phyloP scores from a whole-genome alignment of 2,113 vertebrate species.

The Tragelaphus imberbis region DNA sequence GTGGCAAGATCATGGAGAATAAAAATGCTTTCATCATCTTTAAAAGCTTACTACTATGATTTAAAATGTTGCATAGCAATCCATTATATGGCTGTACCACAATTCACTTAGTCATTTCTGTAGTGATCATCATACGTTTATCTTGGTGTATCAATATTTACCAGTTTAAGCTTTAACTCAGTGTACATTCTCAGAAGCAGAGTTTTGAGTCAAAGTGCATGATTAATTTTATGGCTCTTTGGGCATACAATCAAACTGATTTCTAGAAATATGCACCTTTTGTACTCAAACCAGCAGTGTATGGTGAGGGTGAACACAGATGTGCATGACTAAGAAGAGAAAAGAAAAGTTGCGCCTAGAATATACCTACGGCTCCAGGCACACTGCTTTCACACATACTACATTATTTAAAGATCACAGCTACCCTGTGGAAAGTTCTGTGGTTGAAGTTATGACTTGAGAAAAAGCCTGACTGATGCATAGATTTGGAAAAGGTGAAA shows the following conservation, averaged over 20 bases:
- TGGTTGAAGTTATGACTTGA: slow-evolving; percentile 37
- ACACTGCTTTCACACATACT: slow-evolving; percentile 45
- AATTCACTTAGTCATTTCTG: slow-evolving; percentile 4
- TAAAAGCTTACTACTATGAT: background rate
- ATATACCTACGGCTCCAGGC: background rate
- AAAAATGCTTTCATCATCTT: background rate
- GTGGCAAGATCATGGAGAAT: background rate
- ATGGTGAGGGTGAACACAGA: background rate
- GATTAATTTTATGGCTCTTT: background rate
- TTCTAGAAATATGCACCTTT: slow-evolving; percentile 39
- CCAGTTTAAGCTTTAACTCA: background rate
- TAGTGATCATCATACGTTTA: background rate
- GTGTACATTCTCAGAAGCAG: background rate
- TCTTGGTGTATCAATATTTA: background rate
- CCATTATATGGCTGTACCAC: background rate
- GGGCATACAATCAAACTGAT: background rate
- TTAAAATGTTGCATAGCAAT: background rate
- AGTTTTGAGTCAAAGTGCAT: slow-evolving; percentile 16
- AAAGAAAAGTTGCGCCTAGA: slow-evolving; percentile 43
- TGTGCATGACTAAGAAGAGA: slow-evolving; percentile 55
- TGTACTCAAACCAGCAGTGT: background rate
- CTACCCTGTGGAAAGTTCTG: slow-evolving; percentile 53
- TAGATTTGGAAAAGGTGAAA: slow-evolving; percentile 51
- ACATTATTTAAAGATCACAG: slow-evolving; percentile 59
- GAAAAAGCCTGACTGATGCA: background rate